phyloP scores from a whole-genome alignment of 2,797 vertebrate species.

The Eospalax fontanierii region DNA sequence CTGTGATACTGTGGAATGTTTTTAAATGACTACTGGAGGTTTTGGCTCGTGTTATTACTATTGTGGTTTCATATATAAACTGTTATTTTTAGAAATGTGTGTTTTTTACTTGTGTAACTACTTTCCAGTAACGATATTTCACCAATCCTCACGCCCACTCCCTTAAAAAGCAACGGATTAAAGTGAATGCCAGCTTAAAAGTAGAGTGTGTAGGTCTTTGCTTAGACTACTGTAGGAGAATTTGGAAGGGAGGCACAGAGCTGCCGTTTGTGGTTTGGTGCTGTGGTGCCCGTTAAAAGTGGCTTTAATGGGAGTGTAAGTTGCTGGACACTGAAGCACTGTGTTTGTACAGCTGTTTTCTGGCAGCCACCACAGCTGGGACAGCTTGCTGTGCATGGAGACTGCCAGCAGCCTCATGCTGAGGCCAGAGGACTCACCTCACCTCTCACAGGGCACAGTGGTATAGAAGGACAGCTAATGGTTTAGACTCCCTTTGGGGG shows the following conservation, averaged over 20 bases:
- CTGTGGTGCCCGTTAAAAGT: constrained; percentile 58
- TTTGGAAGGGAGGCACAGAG: not conserved
- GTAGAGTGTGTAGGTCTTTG: not conserved
- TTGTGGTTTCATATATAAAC: not conserved
- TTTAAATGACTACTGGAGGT: not conserved
- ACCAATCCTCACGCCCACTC: not conserved
- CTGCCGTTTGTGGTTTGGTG: constrained; percentile 75
- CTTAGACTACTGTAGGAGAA: not conserved
- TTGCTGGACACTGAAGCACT: constrained; percentile 60
- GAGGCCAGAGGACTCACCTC: not conserved
- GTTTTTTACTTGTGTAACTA: constrained; percentile 25
- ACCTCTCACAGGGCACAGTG: not conserved
- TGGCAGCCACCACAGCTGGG: constrained; percentile 32
- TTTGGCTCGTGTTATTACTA: not conserved
- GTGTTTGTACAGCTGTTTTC: constrained; percentile 80
- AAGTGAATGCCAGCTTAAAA: not conserved
- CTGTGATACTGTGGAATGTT: not conserved
- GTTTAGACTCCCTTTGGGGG: not conserved
- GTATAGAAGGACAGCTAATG: not conserved
- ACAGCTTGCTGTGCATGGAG: accelerated
- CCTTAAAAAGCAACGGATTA: not conserved
- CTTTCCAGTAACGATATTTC: constrained; percentile 42
- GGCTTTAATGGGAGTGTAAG: constrained; percentile 71
- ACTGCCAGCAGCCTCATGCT: not conserved
- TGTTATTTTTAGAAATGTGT: constrained; percentile 19